Conservation (phyloP, 2,888 invertebrate genomes). For the Spisula solida region DNA sequence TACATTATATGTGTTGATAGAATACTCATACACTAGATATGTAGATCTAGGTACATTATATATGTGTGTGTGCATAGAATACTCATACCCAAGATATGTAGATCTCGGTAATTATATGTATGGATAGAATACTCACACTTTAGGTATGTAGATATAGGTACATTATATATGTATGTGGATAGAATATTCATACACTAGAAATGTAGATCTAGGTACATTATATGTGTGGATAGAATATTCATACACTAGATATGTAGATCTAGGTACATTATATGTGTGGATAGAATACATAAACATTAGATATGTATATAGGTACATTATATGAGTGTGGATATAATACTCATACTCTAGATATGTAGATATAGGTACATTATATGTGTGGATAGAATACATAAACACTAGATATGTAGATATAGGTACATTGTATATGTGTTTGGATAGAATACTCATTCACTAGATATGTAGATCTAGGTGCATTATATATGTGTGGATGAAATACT, state of each 20-base stretch:
- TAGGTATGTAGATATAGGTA: not conserved
- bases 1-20: not conserved
- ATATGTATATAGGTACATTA: not conserved
- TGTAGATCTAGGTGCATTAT: no score
- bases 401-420: not conserved
- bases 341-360: not conserved
- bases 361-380: no score
- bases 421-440: not conserved
- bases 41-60: not conserved
- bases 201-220: not conserved
- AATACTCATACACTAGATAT: not conserved
- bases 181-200: not conserved
- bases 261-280: no score
- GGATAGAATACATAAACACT: not conserved
- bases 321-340: not conserved
- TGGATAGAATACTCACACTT: not conserved
- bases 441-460: not conserved
- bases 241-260: not conserved
- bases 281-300: not conserved
- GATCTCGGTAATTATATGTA: not conserved
- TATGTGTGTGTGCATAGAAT: not conserved
- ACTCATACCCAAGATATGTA: not conserved
- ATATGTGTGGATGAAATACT: not conserved
- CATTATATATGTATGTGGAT: not conserved
- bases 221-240: not conserved